Conservation (phyloP, 2,113 vertebrate species). For the Lucifuga dentata region DNA sequence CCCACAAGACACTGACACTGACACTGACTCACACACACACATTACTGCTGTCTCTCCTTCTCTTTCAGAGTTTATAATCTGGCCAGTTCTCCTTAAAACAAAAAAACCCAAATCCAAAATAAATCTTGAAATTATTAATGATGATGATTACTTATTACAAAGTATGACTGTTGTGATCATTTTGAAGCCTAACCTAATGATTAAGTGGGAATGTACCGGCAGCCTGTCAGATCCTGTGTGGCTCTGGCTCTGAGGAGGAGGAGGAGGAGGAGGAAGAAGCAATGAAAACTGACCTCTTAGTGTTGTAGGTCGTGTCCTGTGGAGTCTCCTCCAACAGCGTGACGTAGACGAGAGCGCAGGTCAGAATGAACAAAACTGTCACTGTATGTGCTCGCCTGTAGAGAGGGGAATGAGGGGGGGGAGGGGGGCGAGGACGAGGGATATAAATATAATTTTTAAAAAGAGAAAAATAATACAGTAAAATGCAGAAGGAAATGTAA, state of each 20-base stretch:
- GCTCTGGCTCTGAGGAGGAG: not conserved
- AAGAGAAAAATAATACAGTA: slow-evolving; percentile 1
- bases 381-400: slow-evolving; percentile 95
- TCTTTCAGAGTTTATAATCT: too few relatives aligned
- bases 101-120: not conserved
- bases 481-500: not conserved
- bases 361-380: slow-evolving; percentile 96
- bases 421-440: not conserved
- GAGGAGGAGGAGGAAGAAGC: not conserved
- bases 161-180: not conserved
- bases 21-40: too few relatives aligned
- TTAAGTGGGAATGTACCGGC: not conserved
- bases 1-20: not conserved
- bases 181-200: too few relatives aligned
- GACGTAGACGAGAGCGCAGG: slow-evolving; percentile 93
- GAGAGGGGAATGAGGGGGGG: slow-evolving; percentile 19
- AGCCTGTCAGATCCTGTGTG: not conserved
- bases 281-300: slow-evolving; percentile 87
- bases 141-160: not conserved
- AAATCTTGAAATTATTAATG: not conserved
- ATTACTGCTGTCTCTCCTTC: too few relatives aligned
- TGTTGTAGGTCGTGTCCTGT: slow-evolving; percentile 95
- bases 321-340: slow-evolving; percentile 97
- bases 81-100: too few relatives aligned
- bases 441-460: too few relatives aligned